Evolutionary conservation across 1,140 invertebrate genomes (phyloP).

Genomic region (Nixonia krombeini): DNA sequence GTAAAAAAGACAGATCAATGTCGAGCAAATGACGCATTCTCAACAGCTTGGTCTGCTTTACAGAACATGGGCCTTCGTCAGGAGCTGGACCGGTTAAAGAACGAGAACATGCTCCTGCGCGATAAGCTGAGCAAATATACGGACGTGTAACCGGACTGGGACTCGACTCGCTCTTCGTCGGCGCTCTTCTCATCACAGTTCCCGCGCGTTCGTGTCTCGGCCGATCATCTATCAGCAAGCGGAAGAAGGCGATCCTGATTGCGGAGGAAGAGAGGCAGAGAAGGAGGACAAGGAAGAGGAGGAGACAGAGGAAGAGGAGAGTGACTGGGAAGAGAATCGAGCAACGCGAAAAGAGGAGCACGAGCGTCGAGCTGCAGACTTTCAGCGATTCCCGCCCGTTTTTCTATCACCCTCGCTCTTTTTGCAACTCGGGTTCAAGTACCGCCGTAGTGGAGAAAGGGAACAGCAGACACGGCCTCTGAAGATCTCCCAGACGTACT

Average conservation of each 20-base stretch:
- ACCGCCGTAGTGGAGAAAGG: background rate
- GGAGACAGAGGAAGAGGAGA: background rate
- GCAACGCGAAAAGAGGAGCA: background rate
- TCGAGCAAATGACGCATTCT: too few relatives aligned
- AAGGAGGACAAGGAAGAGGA: too few relatives aligned
- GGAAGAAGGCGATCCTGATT: constrained; percentile 3
- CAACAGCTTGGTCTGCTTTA: constrained; percentile 59
- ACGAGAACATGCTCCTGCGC: constrained; percentile 90
- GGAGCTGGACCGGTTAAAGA: constrained; percentile 89
- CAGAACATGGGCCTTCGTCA: constrained; percentile 89
- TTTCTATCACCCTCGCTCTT: background rate
- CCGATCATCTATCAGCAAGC: constrained; percentile 5
- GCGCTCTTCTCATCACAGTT: constrained; percentile 15
- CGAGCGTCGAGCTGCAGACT: background rate
- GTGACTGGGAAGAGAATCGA: too few relatives aligned
- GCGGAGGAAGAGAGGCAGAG: constrained; percentile 7
- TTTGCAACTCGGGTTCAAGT: background rate
- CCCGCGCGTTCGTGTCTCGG: background rate
- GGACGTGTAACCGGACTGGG: constrained; percentile 77
- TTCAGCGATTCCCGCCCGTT: background rate
- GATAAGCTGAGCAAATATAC: constrained; percentile 89
- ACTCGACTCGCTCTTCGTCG: constrained; percentile 32
- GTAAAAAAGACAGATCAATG: too few relatives aligned
- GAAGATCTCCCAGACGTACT: constrained; percentile 33
- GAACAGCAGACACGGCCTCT: constrained; percentile 14